Evolutionary conservation across 2,888 invertebrate genomes (phyloP), one percentile per base, ranked within the genome.

Genomic region (Hermaeophaga mercurialis): DNA sequence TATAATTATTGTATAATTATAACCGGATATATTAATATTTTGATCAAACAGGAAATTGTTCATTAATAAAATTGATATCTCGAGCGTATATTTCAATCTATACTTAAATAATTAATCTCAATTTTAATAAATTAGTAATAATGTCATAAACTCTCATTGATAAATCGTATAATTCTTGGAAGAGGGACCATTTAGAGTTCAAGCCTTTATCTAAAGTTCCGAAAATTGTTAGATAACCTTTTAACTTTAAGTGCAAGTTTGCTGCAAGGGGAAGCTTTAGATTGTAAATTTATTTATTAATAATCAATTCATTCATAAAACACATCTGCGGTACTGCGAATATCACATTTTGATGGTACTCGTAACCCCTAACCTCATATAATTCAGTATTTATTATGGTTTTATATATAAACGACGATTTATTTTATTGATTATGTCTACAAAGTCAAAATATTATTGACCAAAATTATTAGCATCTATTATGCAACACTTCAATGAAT

Each of bases 31-130:
- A 53, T 54, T 61, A 56, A 61, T 57, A 50, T 49, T 55, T 54
- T 56, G 58, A 56, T 62, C 56, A 63, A n/a, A 66, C 65, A 65
- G 66, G 64, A 66, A 66, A 63, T 65, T 60, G 62, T 65, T 64
- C 60, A 63, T 61, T 63, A 58, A 57, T 59, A 56, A 63, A 58
- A 44, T 39, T 43, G 43, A 58, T 49, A 38, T 39, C 26, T 49
- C 3, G 8, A 41, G 33, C 33, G 41, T 12, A 34, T 52, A 50
- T 43, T 50, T 52, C 52, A 39, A 52, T 45, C 36, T 26, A 14
- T 45, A 45, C 31, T 33, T 9, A 53, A 53, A 46, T 53, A 53
- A 53, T 45, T 53, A 53, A 53, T 53, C 45, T 52, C 43, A 52
- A 52, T 52, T 52, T 39, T 43, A 52, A 52, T 52, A 52, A 52